Evolutionary conservation across 2,113 vertebrate species (phyloP), one percentile per base, ranked within the genome.

Genomic region (Gnathonemus longibarbis): DNA sequence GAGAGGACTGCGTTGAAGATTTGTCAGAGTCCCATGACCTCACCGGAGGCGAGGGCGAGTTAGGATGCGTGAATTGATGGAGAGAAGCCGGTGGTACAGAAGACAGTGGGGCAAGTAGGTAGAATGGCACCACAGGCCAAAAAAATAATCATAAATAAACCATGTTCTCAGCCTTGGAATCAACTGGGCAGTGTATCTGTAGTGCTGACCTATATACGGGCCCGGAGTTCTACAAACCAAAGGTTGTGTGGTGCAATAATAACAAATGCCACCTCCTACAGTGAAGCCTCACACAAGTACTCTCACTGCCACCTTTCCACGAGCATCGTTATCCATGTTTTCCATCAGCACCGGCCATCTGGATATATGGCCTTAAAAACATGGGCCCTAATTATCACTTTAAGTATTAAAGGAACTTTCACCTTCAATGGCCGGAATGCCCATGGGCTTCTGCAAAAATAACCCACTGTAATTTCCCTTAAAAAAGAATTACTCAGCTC

Each of bases 61-160:
- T 84, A 66, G n/a, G 27, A 56, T 50, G 31, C 6, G 10, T 84
- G 89, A 19, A 39, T 86, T 90, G 46, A 86, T 45, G 27, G 62
- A 15, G 52, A 62, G 58, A 90, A 83, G 49, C 42, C 13, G 27
- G 35, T 5, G 15, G 31, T 35, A 39, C 1, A 21, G 15, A 9
- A 83, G 77, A 83, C 35, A 19, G 35, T 9, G 84, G 45, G 31
- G 56, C 56, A 50, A 50, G 46, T 46, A 48, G 85, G 27, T 52
- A 15, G 13, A 52, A 19, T 74, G 84, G 66, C n/a, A 62, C 45
- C 11, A 49, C 50, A 70, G 89, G 89, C 42, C 21, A 52, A 56
- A 53, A 70, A 86, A 84, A 85, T 31, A 77, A 85, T 58, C 56
- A n/a, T n/a, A 46, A 46, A 84, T 45, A 84, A 48, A 90, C 42